A percentile compares a stretch with the other conserved stretches of the same genome.
Conservation (phyloP, 2,797 vertebrate species). For the Darevskia nairensis region DNA sequence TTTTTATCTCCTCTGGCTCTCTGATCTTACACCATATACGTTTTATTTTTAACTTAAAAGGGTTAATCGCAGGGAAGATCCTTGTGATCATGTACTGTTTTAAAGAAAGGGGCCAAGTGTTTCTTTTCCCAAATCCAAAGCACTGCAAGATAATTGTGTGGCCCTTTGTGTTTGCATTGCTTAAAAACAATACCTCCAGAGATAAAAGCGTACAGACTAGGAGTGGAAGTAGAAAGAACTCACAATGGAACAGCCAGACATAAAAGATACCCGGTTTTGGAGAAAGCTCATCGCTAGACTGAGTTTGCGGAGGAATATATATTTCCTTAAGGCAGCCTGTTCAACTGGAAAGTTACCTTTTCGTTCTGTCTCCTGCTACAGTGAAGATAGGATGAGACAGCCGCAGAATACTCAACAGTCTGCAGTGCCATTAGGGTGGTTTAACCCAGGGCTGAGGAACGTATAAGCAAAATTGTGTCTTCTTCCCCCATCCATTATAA, state of each 20-base stretch:
- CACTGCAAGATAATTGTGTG: not conserved
- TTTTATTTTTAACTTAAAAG: conserved; percentile 18
- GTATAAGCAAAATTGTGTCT: conserved; percentile 19
- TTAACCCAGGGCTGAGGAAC: not conserved
- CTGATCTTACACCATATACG: not conserved
- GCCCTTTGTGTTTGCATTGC: conserved; percentile 8
- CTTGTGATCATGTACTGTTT: conserved; percentile 30
- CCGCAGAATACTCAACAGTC: conserved; percentile 34
- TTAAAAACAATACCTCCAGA: conserved; percentile 41
- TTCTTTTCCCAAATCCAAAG: conserved; percentile 20
- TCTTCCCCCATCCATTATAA: conserved; percentile 26
- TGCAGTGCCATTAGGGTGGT: not conserved
- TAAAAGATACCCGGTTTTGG: not conserved
- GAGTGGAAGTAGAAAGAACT: conserved; percentile 30
- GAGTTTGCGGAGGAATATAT: not conserved
- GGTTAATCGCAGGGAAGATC: not conserved
- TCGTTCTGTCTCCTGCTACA: not conserved
- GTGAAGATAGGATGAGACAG: not conserved
- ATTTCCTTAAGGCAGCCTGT: not conserved
- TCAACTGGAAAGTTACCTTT: conserved; percentile 9
- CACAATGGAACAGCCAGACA: conserved; percentile 17
- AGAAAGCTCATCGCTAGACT: not conserved
- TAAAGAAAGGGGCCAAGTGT: not conserved
- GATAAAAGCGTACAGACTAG: conserved; percentile 13
- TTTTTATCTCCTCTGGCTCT: not conserved